A percentile compares a stretch with the other conserved stretches of the same genome.
phyloP scores from a whole-genome alignment of 1,140 invertebrate genomes.

The Micrasema longulum region DNA sequence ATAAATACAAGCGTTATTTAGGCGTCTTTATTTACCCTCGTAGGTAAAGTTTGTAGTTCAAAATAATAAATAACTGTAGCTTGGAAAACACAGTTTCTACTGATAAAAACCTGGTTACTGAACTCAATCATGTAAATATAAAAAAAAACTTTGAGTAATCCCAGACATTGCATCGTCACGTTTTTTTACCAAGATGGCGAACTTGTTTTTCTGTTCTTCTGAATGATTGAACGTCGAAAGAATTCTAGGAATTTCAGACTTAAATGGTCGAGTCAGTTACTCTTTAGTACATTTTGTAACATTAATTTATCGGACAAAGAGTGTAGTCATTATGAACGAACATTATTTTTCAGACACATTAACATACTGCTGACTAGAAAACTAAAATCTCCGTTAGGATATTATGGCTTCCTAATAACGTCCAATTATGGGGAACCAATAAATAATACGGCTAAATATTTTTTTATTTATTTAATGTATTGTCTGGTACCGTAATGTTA shows the following conservation, averaged over 20 bases:
- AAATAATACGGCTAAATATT: no score
- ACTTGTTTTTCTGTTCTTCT: conserved; percentile 8
- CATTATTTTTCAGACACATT: conserved; percentile 27
- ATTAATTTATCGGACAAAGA: conserved; percentile 9
- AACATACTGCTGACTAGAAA: conserved; percentile 19
- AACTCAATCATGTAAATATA: no score
- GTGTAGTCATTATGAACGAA: conserved; percentile 5
- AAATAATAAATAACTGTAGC: no score
- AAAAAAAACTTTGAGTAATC: no score
- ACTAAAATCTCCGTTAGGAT: conserved; percentile 21
- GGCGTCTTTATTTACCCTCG: no score
- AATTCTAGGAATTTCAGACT: conserved; percentile 15
- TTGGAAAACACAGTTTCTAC: no score
- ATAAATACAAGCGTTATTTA: no score
- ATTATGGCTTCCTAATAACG: not conserved
- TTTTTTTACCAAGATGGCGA: not conserved
- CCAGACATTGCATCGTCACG: no score
- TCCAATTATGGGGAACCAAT: not conserved
- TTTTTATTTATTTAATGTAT: no score
- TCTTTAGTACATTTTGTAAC: not conserved
- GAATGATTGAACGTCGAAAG: conserved; percentile 17
- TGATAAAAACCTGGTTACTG: no score
- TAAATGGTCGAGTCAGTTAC: conserved; percentile 6
- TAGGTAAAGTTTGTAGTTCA: no score
- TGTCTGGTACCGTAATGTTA: no score